Conservation (phyloP, 2,888 invertebrate genomes). For the Sphecodes monilicornis region DNA sequence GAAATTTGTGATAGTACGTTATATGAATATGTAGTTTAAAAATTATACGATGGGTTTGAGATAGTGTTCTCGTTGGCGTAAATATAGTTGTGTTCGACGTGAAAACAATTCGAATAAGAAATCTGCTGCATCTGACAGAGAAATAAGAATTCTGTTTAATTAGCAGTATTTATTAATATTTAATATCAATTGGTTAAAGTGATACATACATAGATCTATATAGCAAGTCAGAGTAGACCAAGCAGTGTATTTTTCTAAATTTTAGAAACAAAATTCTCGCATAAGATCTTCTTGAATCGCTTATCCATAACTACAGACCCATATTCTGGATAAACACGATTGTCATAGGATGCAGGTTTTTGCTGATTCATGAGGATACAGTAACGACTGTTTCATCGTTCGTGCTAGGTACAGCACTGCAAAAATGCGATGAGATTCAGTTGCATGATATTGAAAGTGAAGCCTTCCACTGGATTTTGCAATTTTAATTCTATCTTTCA, state of each 20-base stretch:
- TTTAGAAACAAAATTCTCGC: conserved; percentile 70
- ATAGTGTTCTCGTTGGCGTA: conserved; percentile 48
- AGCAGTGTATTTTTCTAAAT: conserved; percentile 78
- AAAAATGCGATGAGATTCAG: conserved; percentile 40
- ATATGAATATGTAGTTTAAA: conserved; percentile 61
- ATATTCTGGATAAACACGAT: conserved; percentile 27
- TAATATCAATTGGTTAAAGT: conserved; percentile 76
- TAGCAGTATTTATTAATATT: conserved; percentile 67
- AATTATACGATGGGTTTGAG: conserved; percentile 58
- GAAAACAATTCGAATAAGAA: conserved; percentile 48
- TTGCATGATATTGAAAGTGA: conserved; percentile 72
- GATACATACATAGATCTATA: conserved; percentile 76
- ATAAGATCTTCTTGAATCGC: conserved; percentile 52
- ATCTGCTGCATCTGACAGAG: conserved; percentile 42
- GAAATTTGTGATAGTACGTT: conserved; percentile 73
- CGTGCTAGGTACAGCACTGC: conserved; percentile 45
- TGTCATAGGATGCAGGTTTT: conserved; percentile 38
- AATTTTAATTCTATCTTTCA: conserved; percentile 35
- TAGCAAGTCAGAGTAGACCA: conserved; percentile 77
- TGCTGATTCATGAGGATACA: conserved; percentile 52
- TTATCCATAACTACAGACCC: conserved; percentile 56
- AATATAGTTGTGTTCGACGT: conserved; percentile 56
- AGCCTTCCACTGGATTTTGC: conserved; percentile 68
- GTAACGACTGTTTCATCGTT: conserved; percentile 67
- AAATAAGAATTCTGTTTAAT: conserved; percentile 55